These are phyloP conservation scores for Coturnix japonica DNA, from an alignment of 2,113 vertebrate species.

Conservation along the genomic window DNA sequence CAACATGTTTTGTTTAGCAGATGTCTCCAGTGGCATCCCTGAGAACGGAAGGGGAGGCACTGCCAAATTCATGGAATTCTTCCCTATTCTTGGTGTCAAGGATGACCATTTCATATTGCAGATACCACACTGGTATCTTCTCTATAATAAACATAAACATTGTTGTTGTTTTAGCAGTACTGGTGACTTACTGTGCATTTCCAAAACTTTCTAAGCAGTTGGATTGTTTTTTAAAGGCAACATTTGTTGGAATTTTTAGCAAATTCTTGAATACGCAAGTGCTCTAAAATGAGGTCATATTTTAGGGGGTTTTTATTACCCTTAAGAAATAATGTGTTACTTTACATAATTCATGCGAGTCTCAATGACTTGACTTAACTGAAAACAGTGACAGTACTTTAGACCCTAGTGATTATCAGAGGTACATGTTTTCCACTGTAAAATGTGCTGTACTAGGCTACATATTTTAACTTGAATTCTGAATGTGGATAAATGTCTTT, in stretches of 20 bases:
- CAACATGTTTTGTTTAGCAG: fast-evolving
- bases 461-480: neutral
- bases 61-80: neutral
- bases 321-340: neutral
- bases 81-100: neutral
- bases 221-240: neutral
- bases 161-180: neutral
- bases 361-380: neutral
- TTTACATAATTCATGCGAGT: neutral
- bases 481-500: neutral
- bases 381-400: neutral
- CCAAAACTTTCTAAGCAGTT: neutral
- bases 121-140: neutral
- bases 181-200: neutral
- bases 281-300: neutral
- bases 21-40: too few relatives aligned
- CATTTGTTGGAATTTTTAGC: neutral
- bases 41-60: neutral
- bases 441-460: neutral
- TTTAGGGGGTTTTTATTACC: neutral
- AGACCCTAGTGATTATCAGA: neutral
- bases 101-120: neutral
- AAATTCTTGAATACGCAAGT: neutral
- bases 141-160: neutral
- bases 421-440: neutral